Evolutionary conservation across 1,140 invertebrate species (phyloP).

Genomic region (Samia ricini): DNA sequence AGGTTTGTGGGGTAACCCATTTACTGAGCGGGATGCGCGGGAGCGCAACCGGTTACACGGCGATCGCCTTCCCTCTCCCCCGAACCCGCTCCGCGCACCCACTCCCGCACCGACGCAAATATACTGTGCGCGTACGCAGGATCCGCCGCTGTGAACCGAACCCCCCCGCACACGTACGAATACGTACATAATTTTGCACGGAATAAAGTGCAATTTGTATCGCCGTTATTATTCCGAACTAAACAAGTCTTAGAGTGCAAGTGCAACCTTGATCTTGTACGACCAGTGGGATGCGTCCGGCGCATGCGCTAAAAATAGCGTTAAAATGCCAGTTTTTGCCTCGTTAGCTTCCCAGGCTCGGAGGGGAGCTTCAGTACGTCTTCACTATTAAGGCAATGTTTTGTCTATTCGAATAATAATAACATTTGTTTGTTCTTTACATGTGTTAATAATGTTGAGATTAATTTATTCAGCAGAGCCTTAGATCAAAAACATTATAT

Average conservation of each 20-base stretch:
- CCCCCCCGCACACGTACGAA: conserved; percentile 14
- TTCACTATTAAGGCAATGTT: not conserved
- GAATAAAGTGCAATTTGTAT: not conserved
- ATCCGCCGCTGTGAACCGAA: not conserved
- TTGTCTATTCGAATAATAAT: not conserved
- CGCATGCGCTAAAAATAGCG: conserved; percentile 63
- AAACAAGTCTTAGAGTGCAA: conserved; percentile 26
- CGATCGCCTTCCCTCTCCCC: too few relatives aligned
- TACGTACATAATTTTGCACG: conserved; percentile 34
- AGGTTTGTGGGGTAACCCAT: conserved; percentile 74
- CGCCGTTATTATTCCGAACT: not conserved
- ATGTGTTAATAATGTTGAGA: not conserved
- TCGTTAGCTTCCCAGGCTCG: conserved; percentile 55
- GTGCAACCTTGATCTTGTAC: conserved; percentile 69
- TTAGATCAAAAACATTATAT: not conserved
- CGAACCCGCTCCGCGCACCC: too few relatives aligned
- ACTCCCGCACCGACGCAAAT: too few relatives aligned
- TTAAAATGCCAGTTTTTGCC: conserved; percentile 51
- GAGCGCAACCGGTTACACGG: conserved; percentile 5
- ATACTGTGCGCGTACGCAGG: conserved; percentile 8
- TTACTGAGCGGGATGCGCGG: conserved; percentile 58
- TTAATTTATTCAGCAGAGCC: not conserved
- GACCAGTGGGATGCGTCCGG: conserved; percentile 68
- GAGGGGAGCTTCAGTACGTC: conserved; percentile 25
- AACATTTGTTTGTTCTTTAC: not conserved